Base-by-base conservation (phyloP, 2,113 vertebrate species). In the Indicator maculatus region DNA sequence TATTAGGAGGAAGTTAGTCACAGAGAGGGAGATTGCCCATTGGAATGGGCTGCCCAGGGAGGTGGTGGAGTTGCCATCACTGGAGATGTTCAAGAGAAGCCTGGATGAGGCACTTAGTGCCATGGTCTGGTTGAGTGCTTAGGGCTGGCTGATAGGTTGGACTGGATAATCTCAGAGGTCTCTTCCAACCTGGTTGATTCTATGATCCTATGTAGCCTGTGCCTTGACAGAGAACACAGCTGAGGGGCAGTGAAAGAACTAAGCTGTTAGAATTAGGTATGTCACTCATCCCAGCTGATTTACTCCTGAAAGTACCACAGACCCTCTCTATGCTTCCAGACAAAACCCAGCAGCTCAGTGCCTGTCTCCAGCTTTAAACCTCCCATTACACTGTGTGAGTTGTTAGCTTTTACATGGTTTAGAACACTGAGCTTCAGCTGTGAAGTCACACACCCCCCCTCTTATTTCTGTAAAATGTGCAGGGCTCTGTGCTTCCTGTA, bases 351-450 rank as follows among this genome's bases (percentile, higher is more conserved):
- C 76, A 72, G 33, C 59, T 36, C 78, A 47, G 11, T 69, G 58
- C 44, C 89, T 71, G 38, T 64, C 81, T 78, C 14, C 47, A 60
- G 65, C 59, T 84, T 83, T 58, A 81, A 61, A 73, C 56, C 53
- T 53, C 70, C 33, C n/a, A 33, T 74, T 71, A 36, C n/a, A 59
- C 4, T 26, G 4, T 67, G 38, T 5, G 26, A 6, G 33, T 52
- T 89, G 71, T 41, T 28, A 38, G 26, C 8, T 9, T 74, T 41
- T 65, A 59, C 67, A 38, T 24, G 44, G 31, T 92, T 63, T 83
- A 72, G 74, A 72, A 75, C 86, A 89, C 70, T 39, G 70, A 72
- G 16, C 74, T 88, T 92, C 39, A 67, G 59, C 63, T 85, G 20
- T 24, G 30, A 83, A 92, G 63, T 64, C 71, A 73, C 63, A 58